phyloP scores from a whole-genome alignment of 1,140 invertebrate species.

The Odontomachus brunneus region DNA sequence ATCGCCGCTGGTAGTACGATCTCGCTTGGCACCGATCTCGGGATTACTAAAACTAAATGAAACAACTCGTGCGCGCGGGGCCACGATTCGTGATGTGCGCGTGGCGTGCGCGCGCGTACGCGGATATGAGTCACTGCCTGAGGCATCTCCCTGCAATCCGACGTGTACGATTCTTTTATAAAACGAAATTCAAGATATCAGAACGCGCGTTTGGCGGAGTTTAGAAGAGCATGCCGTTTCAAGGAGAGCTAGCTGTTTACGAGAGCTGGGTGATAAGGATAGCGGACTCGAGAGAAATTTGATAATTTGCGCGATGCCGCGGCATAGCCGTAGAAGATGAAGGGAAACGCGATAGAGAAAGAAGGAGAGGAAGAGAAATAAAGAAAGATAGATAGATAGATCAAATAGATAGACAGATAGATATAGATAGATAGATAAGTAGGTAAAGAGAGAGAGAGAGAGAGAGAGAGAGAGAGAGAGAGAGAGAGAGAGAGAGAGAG shows the following conservation, averaged over 20 bases:
- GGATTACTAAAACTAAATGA: constrained; percentile 35
- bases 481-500: constrained; percentile 5
- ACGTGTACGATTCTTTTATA: background rate
- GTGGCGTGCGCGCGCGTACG: background rate
- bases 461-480: background rate
- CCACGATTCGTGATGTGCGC: constrained; percentile 4
- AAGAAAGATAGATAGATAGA: background rate
- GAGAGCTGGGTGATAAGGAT: too few relatives aligned
- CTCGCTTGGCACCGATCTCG: constrained; percentile 60
- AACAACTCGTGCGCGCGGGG: constrained; percentile 7
- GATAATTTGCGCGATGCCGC: constrained; percentile 18
- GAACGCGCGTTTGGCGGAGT: too few relatives aligned
- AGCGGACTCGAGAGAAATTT: constrained; percentile 8
- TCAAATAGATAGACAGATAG: too few relatives aligned
- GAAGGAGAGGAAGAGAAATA: background rate
- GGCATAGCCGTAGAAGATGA: background rate
- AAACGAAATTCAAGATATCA: background rate
- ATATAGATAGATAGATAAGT: too few relatives aligned
- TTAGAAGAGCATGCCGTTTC: background rate
- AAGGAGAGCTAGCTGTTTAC: background rate
- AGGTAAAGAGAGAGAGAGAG: background rate
- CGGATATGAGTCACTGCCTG: background rate
- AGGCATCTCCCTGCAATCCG: too few relatives aligned
- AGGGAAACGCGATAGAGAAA: background rate
- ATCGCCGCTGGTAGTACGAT: constrained; percentile 36